Evolutionary conservation across 2,888 invertebrate species (phyloP).

Genomic region (Hirtodrosophila confusa): DNA sequence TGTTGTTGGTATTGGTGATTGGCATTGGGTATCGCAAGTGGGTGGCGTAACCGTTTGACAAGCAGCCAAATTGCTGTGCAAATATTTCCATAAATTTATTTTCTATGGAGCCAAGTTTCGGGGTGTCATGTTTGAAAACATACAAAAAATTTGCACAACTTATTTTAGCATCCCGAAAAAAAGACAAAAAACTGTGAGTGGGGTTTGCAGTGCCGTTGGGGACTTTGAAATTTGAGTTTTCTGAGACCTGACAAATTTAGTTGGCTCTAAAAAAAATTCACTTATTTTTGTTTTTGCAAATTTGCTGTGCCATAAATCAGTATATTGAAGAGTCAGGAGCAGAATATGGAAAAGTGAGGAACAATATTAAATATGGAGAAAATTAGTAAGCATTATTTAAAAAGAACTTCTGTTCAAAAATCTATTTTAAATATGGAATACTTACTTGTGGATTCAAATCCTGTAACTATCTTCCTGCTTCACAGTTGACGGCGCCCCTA

Average conservation of each 20-base stretch:
- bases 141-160: slow-evolving; percentile 54
- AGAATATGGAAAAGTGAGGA: no score
- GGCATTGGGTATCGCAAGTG: slow-evolving; percentile 20
- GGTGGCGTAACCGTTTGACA: slow-evolving; percentile 25
- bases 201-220: not conserved
- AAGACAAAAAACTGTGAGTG: slow-evolving; percentile 8
- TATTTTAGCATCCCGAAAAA: slow-evolving; percentile 27
- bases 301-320: no score
- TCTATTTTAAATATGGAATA: no score
- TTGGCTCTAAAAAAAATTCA: slow-evolving; percentile 1
- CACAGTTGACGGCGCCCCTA: no score
- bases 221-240: slow-evolving; percentile 35
- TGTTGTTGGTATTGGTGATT: slow-evolving; percentile 43
- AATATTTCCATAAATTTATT: slow-evolving; percentile 78
- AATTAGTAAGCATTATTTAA: no score
- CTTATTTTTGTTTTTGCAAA: not conserved
- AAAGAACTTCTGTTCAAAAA: no score
- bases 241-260: not conserved
- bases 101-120: slow-evolving; percentile 60
- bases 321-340: no score
- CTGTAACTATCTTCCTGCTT: no score
- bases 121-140: slow-evolving; percentile 77
- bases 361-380: no score
- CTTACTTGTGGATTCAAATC: no score
- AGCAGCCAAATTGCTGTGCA: slow-evolving; percentile 73